phyloP scores from a whole-genome alignment of 2,888 invertebrate genomes.

The Trissonchulus latispiculum region DNA sequence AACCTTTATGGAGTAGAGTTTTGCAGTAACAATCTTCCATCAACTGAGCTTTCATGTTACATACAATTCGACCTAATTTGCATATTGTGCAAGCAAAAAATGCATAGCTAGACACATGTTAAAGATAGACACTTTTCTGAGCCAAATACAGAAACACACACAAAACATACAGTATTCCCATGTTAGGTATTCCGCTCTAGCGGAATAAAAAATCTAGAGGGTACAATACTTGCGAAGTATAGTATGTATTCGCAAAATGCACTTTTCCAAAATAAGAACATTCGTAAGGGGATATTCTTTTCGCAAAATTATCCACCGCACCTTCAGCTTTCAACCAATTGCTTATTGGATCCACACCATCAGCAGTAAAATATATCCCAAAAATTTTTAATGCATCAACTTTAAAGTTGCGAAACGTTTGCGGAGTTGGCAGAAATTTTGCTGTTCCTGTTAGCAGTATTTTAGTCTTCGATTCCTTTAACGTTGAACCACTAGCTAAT shows the following conservation, averaged over 20 bases:
- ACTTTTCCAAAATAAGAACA: neutral
- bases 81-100: too few relatives aligned
- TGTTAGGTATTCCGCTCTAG: too few relatives aligned
- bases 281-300: neutral
- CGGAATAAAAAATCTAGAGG: neutral
- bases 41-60: too few relatives aligned
- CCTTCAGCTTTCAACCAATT: neutral
- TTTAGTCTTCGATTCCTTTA: neutral
- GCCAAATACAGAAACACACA: too few relatives aligned
- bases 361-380: neutral
- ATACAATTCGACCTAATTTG: too few relatives aligned
- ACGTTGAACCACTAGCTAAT: neutral
- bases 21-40: too few relatives aligned
- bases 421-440: neutral
- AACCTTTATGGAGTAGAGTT: too few relatives aligned
- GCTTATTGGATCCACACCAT: neutral
- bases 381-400: neutral
- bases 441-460: neutral
- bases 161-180: too few relatives aligned
- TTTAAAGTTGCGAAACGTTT: neutral
- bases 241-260: neutral
- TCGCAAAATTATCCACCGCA: neutral
- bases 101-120: too few relatives aligned
- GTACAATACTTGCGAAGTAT: neutral
- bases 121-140: too few relatives aligned